Evolutionary conservation across 2,113 vertebrate species (phyloP).

Genomic region (Cricetomys ansorgei): DNA sequence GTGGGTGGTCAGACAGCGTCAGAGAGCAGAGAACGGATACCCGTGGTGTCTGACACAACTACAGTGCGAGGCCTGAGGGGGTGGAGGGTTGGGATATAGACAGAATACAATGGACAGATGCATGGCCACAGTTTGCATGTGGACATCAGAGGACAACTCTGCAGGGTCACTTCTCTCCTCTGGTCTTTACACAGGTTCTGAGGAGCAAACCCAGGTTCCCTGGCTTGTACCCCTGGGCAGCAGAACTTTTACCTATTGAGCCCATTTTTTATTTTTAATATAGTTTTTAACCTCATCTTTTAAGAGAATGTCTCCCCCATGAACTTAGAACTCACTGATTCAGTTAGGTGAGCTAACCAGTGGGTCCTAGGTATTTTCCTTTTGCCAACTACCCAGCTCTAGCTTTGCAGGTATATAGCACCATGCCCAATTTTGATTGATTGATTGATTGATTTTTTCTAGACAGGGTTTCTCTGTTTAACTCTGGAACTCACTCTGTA

Average conservation of each 20-base stretch:
- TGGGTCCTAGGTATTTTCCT: not conserved
- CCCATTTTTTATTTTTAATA: not conserved
- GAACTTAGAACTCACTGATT: no score
- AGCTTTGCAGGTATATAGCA: not conserved
- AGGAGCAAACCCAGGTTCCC: not conserved
- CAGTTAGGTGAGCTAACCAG: not conserved
- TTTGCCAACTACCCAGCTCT: rapidly evolving
- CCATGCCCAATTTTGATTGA: not conserved
- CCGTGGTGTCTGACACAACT: not conserved
- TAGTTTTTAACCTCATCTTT: not conserved
- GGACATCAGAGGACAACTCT: not conserved
- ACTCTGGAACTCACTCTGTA: no score
- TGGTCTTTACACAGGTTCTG: not conserved
- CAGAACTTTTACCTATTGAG: not conserved
- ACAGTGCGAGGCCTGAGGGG: not conserved
- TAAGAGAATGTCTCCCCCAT: not conserved
- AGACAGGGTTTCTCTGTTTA: no score
- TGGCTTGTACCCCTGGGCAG: not conserved
- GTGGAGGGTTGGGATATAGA: no score
- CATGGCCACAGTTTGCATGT: not conserved
- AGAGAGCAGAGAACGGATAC: not conserved
- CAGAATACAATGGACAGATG: not conserved
- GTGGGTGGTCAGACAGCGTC: not conserved
- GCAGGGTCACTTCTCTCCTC: not conserved
- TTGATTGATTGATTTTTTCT: no score